phyloP scores from a whole-genome alignment of 2,888 invertebrate species.

The Nemotelus pantherinus region DNA sequence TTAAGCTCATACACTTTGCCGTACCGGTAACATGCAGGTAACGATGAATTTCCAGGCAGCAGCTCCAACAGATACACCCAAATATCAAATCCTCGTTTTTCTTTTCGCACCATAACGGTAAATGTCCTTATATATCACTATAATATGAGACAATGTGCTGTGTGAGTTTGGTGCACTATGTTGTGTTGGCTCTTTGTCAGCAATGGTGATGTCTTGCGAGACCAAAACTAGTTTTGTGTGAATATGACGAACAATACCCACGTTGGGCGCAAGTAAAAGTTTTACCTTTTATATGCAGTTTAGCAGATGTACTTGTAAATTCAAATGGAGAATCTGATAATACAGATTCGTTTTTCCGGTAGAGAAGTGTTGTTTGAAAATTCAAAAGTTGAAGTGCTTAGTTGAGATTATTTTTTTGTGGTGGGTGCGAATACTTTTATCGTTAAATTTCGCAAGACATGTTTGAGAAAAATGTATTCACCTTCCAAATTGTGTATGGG shows the following conservation, averaged over 20 bases:
- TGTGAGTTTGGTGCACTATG: not conserved
- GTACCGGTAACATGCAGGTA: not conserved
- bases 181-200: conserved; percentile 10
- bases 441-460: no score
- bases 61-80: not conserved
- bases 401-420: conserved; percentile 2
- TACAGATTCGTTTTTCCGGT: conserved; percentile 41
- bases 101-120: not conserved
- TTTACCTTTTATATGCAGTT: conserved; percentile 45
- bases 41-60: not conserved
- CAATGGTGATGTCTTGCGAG: not conserved
- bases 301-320: conserved; percentile 44
- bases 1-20: no score
- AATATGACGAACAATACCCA: conserved; percentile 40
- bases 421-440: no score
- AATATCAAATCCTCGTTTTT: not conserved
- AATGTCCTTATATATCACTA: not conserved
- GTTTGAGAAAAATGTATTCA: no score
- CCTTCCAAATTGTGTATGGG: no score
- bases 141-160: not conserved
- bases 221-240: conserved; percentile 31
- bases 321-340: conserved; percentile 42
- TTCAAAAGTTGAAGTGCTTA: conserved; percentile 39
- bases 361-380: conserved; percentile 35
- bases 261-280: conserved; percentile 20